These are phyloP conservation scores for Leucoraja erinaceus DNA, from an alignment of 2,113 vertebrate species.

Conservation along the genomic window DNA sequence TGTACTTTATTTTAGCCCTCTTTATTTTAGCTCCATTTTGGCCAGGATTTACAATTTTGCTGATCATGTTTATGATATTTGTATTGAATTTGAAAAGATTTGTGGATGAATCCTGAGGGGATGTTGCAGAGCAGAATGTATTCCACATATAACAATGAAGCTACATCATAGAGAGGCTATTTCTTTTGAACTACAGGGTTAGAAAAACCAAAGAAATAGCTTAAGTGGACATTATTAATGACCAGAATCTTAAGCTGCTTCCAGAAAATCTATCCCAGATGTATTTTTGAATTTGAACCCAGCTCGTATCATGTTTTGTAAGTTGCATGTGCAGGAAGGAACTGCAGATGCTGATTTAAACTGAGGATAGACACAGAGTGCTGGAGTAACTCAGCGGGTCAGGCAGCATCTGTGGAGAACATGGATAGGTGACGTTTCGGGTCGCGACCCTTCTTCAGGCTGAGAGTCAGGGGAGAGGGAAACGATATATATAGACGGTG, in stretches of 20 bases:
- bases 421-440: no score
- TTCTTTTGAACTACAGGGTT: not conserved
- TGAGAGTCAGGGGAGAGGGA: no score
- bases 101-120: not conserved
- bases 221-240: not conserved
- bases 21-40: no score
- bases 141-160: conserved; percentile 10
- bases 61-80: not conserved
- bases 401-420: no score
- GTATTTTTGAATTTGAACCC: conserved; percentile 3
- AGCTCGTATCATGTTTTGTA: not conserved
- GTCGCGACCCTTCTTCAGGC: no score
- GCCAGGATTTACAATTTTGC: not conserved
- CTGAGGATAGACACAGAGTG: no score
- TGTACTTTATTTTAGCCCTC: no score
- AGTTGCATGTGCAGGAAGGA: no score
- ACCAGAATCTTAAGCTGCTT: not conserved
- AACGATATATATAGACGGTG: no score
- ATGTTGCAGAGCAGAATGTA: not conserved
- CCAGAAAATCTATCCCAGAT: conserved; percentile 10
- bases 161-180: not conserved
- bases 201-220: not conserved
- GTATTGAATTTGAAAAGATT: not conserved
- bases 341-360: no score
- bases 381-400: no score